A percentile compares a stretch with the other conserved stretches of the same genome.
Conservation (phyloP, 2,797 vertebrate genomes). For the Manis javanica region DNA sequence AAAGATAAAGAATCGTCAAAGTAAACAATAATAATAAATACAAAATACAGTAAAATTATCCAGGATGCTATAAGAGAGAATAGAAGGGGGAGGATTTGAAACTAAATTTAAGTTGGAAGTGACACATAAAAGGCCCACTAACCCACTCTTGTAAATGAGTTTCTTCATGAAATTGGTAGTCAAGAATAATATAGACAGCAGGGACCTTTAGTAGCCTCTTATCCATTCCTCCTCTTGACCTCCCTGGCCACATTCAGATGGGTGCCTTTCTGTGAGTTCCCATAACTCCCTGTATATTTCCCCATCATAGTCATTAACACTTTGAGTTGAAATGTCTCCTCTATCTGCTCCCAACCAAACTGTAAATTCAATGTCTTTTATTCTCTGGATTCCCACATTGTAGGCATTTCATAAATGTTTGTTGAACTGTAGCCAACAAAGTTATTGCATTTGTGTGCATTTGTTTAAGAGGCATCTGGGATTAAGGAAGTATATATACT, state of each 20-base stretch:
- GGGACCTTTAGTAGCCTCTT: not conserved
- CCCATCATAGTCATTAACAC: not conserved
- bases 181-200: not conserved
- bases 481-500: conserved; percentile 5
- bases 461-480: not conserved
- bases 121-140: not conserved
- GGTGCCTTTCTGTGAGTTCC: not conserved
- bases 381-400: not conserved
- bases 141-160: not conserved
- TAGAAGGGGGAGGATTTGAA: not conserved
- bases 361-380: not conserved
- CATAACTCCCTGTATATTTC: not conserved
- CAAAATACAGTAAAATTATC: not conserved
- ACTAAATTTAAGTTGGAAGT: not conserved
- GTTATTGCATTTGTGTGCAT: not conserved
- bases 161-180: not conserved
- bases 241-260: not conserved
- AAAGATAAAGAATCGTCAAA: not conserved
- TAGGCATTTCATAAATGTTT: not conserved
- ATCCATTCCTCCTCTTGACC: not conserved
- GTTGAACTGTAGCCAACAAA: not conserved
- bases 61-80: not conserved
- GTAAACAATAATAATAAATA: not conserved
- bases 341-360: not conserved
- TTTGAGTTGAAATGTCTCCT: not conserved